Evolutionary conservation across 2,113 vertebrate genomes (phyloP), one percentile per base, ranked within the genome.

Genomic region (Hippocampus guttulatus): DNA sequence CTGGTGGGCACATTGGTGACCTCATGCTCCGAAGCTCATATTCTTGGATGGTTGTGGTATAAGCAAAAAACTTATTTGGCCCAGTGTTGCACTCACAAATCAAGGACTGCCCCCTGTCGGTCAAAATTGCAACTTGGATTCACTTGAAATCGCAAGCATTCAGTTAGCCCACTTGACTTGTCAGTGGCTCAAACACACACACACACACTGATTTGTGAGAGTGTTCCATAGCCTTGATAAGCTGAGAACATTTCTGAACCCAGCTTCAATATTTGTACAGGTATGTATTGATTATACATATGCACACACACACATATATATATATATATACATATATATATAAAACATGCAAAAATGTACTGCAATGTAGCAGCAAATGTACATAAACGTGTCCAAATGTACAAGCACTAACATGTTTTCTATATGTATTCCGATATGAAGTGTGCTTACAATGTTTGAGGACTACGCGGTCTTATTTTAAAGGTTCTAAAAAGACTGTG

Each of bases 361-460:
- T 25, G 16, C 58, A 61, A 61, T 33, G 58, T 61, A 61, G 58
- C 58, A 33, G 27, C 14, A 61, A 61, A 25, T 43, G 38, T 43
- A 23, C 23, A 65, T 16, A 16, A 47, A 38, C 23, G 68, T 23
- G 61, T 7, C 12, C 10, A 43, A 38, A 71, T 45, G 62, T 25
- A 72, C 5, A 33, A 12, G 55, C 58, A 60, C 30, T 55, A 20
- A 52, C 18, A 62, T 85, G 83, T 90, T 91, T 89, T 88, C 78
- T 90, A 87, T 90, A 87, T 90, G 88, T 90, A 81, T 89, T 88
- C 84, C 82, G 89, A 88, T 91, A 85, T 90, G 77, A 88, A 85
- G 90, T 85, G 75, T 61, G 78, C 84, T 91, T 81, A 79, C n/a
- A 38, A 81, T 87, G 82, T 88, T 82, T 84, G 58, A 61, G 58